Base-by-base conservation (phyloP, 2,888 invertebrate genomes). In the Tachina grossa region DNA sequence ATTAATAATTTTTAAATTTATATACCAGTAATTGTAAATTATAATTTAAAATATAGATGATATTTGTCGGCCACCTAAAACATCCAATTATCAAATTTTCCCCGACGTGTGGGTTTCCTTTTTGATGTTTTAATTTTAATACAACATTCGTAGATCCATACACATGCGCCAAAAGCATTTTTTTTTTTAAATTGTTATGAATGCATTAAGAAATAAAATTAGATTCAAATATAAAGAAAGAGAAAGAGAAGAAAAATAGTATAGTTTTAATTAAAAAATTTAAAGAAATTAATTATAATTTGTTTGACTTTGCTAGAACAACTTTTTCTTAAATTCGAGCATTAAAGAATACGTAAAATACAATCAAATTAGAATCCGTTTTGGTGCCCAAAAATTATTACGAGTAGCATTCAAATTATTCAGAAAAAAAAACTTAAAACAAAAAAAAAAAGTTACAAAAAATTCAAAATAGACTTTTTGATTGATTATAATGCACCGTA, bases 21-120 rank as follows among this genome's bases (percentile, higher is more conserved):
- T 16, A 47, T 57, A 16, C 47, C 72, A 55, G 47, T 68, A 72
- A n/a, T 65, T 76, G 22, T 45, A 51, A 41, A 61, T 68, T 63
- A 63, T 51, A n/a, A 59, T 61, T 55, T 11, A 45, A 16, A 31
- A 65, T 69, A 16, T 31, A 55, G 75, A 13, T 39, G 49, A 13
- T 61, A 14, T 9, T 49, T 19, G 65, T 39, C 14, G 47, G 75
- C 75, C 74, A 74, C 66, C 90, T 89, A 91, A 88, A 91, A 91
- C 91, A 90, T 92, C 91, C 91, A 91, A 90, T 91, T 91, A 88
- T 91, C 91, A 88, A 92, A 91, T 88, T 91, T 91, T 88, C 91
- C 91, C 78, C 90, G 90, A 68, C 91, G 89, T 51, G 89, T 79
- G 82, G 89, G 90, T 87, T 89, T 90, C 88, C 90, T 90, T 68